These are phyloP conservation scores for Meriones unguiculatus DNA, from an alignment of 2,113 vertebrate species.

Conservation along the genomic window DNA sequence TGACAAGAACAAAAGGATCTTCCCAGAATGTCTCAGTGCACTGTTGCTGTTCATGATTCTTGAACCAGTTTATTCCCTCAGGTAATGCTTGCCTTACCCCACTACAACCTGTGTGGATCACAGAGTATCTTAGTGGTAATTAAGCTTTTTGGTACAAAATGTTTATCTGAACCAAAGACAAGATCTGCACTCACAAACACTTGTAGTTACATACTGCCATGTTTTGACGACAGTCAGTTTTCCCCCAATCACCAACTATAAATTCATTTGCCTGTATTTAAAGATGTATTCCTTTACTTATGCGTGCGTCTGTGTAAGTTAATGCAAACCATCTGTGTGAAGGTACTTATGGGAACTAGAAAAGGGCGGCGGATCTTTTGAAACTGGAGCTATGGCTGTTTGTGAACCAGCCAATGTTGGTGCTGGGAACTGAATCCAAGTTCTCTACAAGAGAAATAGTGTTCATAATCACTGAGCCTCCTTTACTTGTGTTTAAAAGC, in stretches of 20 bases:
- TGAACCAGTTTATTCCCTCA: neutral
- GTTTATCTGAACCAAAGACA: neutral
- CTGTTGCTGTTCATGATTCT: neutral
- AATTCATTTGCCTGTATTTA: conserved; percentile 13
- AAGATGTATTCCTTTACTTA: neutral
- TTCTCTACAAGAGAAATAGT: neutral
- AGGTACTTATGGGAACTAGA: neutral
- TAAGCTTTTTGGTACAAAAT: neutral
- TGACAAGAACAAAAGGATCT: neutral
- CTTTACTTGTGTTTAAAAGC: neutral
- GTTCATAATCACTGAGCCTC: neutral
- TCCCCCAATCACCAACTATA: neutral
- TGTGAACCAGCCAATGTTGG: no score
- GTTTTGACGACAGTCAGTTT: neutral
- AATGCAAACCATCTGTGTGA: neutral
- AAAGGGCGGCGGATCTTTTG: neutral
- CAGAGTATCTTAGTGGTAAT: fast-evolving
- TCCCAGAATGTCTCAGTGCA: neutral
- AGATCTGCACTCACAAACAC: neutral
- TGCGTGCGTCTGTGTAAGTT: neutral
- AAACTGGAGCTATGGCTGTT: no score
- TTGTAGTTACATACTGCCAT: neutral
- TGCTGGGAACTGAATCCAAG: no score
- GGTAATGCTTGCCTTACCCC: neutral
- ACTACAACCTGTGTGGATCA: neutral